Evolutionary conservation across 2,113 vertebrate species (phyloP), one percentile per base, ranked within the genome.

Genomic region (Pungitius pungitius): DNA sequence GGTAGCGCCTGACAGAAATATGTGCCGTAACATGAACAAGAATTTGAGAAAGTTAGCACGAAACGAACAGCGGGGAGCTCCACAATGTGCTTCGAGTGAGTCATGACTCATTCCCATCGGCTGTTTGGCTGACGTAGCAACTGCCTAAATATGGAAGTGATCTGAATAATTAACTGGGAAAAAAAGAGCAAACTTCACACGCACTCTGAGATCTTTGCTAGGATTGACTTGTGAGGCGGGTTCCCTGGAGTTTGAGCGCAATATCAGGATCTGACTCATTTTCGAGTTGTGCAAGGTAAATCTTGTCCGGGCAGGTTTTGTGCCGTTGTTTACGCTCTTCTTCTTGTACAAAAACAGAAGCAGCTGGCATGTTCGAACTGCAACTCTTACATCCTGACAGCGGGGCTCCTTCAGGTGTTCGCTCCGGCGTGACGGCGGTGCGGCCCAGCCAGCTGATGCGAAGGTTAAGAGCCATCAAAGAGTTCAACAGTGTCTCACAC

Each of bases 401-500:
- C 18, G 70, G n/a, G 67, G 76, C 86, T 86, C 77, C 69, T 88
- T 92, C 87, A 89, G 84, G 80, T 85, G 87, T 18, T 77, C 87
- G 62, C 73, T 35, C 72, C 75, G 85, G 80, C 67, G 88, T 84
- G 82, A 72, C 83, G 24, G 15, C 54, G 64, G 17, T 52, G 62
- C 78, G 45, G 75, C 58, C 26, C 26, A 67, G 84, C 84, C 78
- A 66, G 80, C 77, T 73, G 76, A 88, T 87, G 75, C 43, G 79
- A 88, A 86, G 84, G 87, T 83, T 83, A 76, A 89, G 82, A 85
- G 83, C 63, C 87, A 87, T 90, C 87, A 86, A 69, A 62, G 75
- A 71, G 79, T 78, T 85, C 70, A 67, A 56, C 86, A 47, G 24
- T 73, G 84, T 80, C 62, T 84, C 61, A 70, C 82, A 61, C 78